Percentiles rank a stretch among this genome's conserved stretches.
These are phyloP conservation scores for Chionodraco myersi DNA, from an alignment of 2,113 vertebrate genomes.

Conservation along the genomic window DNA sequence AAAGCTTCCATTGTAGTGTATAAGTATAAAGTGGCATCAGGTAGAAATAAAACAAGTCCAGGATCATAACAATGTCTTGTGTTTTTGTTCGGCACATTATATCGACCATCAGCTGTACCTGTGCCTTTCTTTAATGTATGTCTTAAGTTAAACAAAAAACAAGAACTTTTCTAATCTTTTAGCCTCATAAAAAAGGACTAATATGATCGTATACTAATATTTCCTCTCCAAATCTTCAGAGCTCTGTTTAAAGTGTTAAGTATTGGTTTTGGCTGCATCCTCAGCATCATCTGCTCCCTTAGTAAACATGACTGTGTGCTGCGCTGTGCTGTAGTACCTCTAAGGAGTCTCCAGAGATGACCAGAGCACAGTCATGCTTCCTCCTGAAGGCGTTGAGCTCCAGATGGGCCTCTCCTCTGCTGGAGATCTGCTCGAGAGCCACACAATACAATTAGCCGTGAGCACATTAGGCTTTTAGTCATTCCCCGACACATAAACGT, in stretches of 20 bases:
- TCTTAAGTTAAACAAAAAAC: too few relatives aligned
- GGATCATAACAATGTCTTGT: too few relatives aligned
- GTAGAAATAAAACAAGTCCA: too few relatives aligned
- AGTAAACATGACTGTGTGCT: constrained; percentile 22
- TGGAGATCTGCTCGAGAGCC: constrained; percentile 87
- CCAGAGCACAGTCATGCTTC: constrained; percentile 97
- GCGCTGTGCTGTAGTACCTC: constrained; percentile 85
- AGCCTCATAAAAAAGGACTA: not conserved
- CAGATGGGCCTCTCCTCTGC: constrained; percentile 94
- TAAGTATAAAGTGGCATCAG: too few relatives aligned
- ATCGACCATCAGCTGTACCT: too few relatives aligned
- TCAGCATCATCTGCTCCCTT: constrained; percentile 47
- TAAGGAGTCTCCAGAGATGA: constrained; percentile 96
- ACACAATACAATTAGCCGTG: constrained; percentile 33
- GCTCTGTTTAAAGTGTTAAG: constrained; percentile 17
- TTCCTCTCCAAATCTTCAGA: constrained; percentile 16
- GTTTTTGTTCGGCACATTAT: too few relatives aligned
- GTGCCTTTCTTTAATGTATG: too few relatives aligned
- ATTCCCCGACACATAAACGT: not conserved
- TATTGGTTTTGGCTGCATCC: constrained; percentile 42
- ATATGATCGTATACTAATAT: not conserved
- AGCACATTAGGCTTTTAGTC: not conserved
- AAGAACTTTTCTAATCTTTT: not conserved
- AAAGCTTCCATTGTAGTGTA: too few relatives aligned
- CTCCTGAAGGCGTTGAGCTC: constrained; percentile 97